These are phyloP conservation scores for Tenrec ecaudatus DNA, from an alignment of 2,113 vertebrate genomes.

Conservation along the genomic window DNA sequence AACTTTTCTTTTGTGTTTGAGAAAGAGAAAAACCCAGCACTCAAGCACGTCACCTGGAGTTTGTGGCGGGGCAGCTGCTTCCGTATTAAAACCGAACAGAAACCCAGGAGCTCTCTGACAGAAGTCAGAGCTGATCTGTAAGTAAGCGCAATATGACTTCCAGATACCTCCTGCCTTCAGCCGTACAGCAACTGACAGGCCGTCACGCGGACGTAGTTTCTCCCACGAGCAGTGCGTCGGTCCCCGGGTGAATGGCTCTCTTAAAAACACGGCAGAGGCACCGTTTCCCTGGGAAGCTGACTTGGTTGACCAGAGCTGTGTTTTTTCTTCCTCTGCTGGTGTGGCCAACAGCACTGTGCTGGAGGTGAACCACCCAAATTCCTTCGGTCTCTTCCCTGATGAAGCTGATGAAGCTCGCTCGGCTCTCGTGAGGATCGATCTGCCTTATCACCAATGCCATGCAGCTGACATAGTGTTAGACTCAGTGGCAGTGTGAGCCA, in stretches of 20 bases:
- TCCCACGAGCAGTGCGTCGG: background rate
- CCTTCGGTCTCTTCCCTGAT: constrained; percentile 48
- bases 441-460: constrained; percentile 60
- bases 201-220: constrained; percentile 55
- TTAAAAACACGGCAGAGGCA: background rate
- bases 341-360: constrained; percentile 3
- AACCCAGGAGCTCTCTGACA: constrained; percentile 10
- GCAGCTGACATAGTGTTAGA: constrained; percentile 17
- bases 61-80: constrained; percentile 48
- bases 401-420: constrained; percentile 47
- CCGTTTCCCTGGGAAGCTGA: background rate
- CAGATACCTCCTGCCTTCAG: constrained; percentile 42
- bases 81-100: constrained; percentile 3
- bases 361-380: constrained; percentile 43
- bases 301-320: constrained; percentile 56
- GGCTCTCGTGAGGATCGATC: constrained; percentile 46
- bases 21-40: constrained; percentile 41
- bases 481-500: constrained; percentile 41
- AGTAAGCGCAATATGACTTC: constrained; percentile 37
- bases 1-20: constrained; percentile 35
- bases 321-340: constrained; percentile 45
- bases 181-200: background rate
- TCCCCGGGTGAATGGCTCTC: constrained; percentile 44
- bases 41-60: constrained; percentile 48
- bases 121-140: constrained; percentile 19